Conservation (phyloP, 2,797 vertebrate species). For the Mormyrus proboscirostris region DNA sequence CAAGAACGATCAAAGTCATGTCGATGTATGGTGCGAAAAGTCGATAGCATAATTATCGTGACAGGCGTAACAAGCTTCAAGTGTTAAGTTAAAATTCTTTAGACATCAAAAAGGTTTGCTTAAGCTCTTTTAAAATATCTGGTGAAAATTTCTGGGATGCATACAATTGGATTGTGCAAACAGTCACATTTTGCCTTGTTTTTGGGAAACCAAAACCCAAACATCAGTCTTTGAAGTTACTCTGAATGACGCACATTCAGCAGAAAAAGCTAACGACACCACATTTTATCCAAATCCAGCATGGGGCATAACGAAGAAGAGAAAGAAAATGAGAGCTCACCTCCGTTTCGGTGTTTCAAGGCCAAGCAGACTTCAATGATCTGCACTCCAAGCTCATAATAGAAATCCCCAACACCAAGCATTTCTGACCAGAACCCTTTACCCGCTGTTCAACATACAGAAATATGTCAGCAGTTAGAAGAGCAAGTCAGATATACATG, state of each 20-base stretch:
- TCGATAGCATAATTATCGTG: not conserved
- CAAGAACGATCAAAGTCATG: not conserved
- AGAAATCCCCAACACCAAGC: slow-evolving; percentile 95
- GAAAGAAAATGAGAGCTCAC: slow-evolving; percentile 52
- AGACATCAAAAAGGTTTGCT: not conserved
- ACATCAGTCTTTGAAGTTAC: not conserved
- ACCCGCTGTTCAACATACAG: slow-evolving; percentile 64
- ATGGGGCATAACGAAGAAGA: not conserved
- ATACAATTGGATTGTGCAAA: not conserved
- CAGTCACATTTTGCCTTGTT: not conserved
- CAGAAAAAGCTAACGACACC: not conserved
- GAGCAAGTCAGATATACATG: not conserved
- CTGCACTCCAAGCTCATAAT: slow-evolving; percentile 95
- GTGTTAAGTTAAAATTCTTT: not conserved
- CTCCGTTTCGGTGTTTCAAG: slow-evolving; percentile 92
- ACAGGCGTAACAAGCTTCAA: not conserved
- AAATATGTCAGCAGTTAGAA: not conserved
- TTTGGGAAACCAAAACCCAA: not conserved
- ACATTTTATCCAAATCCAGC: not conserved
- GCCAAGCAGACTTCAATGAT: slow-evolving; percentile 95
- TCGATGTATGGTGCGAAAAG: not conserved
- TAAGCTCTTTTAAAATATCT: not conserved
- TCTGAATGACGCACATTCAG: not conserved
- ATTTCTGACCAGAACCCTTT: slow-evolving; percentile 99
- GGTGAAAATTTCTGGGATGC: not conserved